These are phyloP conservation scores for Drosophila ustulata DNA, from an alignment of 2,888 invertebrate species.

Conservation along the genomic window DNA sequence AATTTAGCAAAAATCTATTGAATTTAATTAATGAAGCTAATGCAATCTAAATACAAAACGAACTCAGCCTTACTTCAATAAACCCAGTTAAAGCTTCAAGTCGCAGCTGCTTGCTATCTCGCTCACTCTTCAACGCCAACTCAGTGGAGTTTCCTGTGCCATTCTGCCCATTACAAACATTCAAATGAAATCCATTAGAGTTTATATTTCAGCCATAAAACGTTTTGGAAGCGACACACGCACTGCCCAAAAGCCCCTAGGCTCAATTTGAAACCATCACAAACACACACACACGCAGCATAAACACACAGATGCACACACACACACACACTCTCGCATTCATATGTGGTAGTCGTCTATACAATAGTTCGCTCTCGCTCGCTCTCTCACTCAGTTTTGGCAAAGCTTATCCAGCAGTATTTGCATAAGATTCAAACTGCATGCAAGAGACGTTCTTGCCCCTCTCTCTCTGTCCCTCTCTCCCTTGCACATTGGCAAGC, in stretches of 20 bases:
- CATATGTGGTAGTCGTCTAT: background rate
- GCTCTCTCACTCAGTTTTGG: conserved; percentile 26
- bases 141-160: background rate
- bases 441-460: conserved; percentile 57
- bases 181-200: conserved; percentile 73
- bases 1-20: conserved; percentile 5
- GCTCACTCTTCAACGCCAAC: no score
- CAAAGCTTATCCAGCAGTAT: conserved; percentile 74
- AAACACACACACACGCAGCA: conserved; percentile 14
- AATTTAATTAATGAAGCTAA: background rate
- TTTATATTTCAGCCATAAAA: conserved; percentile 71
- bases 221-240: conserved; percentile 34
- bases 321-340: background rate
- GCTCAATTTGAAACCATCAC: conserved; percentile 63
- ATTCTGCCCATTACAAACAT: conserved; percentile 60
- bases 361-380: conserved; percentile 8
- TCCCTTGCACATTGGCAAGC: background rate
- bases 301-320: conserved; percentile 2
- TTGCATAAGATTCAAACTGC: conserved; percentile 78
- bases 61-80: background rate
- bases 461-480: background rate
- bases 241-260: conserved; percentile 51
- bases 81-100: background rate
- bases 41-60: background rate
- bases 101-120: background rate